These are phyloP conservation scores for Tetheella fluctuosa DNA, from an alignment of 2,888 invertebrate genomes.

Conservation along the genomic window DNA sequence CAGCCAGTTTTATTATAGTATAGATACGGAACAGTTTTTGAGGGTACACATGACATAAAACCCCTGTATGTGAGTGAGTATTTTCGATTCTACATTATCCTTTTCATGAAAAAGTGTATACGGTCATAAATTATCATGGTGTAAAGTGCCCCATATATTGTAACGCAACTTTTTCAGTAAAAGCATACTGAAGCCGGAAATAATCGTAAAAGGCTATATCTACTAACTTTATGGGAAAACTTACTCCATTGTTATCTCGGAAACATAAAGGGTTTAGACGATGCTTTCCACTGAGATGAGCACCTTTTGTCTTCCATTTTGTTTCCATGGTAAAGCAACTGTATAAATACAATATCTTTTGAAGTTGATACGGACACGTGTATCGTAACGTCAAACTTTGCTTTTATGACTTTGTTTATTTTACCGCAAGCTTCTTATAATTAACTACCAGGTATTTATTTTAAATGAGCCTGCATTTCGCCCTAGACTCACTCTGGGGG, in stretches of 20 bases:
- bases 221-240: slow-evolving; percentile 6
- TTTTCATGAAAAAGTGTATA: background rate
- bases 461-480: no score
- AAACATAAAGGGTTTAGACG: background rate
- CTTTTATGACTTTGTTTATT: no score
- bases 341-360: background rate
- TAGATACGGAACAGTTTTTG: no score
- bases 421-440: no score
- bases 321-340: background rate
- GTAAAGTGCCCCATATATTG: background rate
- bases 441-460: no score
- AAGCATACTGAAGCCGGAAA: background rate
- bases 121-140: background rate
- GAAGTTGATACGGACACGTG: background rate
- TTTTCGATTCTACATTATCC: background rate
- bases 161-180: background rate
- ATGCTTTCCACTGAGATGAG: background rate
- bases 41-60: background rate
- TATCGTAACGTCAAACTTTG: no score
- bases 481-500: no score
- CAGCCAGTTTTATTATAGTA: no score
- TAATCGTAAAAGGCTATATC: background rate
- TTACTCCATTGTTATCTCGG: background rate
- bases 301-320: background rate
- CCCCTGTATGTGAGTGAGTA: background rate